phyloP scores from a whole-genome alignment of 2,113 vertebrate species.

The Phaetusa simplex region DNA sequence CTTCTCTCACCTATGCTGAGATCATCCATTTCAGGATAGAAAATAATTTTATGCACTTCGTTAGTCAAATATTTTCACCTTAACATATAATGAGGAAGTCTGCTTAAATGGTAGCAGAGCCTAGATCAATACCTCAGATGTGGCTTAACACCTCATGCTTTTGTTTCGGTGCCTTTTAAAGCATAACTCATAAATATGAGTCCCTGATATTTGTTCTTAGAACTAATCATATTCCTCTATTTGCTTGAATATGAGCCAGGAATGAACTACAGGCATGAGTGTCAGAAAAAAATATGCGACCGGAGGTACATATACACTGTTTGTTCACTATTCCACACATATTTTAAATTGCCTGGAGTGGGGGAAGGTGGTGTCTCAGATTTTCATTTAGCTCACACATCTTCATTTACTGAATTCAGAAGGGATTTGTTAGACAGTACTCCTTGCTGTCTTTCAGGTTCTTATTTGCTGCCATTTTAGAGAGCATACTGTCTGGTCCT shows the following conservation, averaged over 20 bases:
- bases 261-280: background rate
- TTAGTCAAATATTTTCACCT: background rate
- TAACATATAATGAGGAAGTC: background rate
- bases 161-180: background rate
- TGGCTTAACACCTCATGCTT: background rate
- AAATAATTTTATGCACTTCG: background rate
- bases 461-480: background rate
- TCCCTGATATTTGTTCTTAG: background rate
- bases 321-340: background rate
- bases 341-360: background rate
- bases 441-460: background rate
- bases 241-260: conserved; percentile 4
- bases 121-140: background rate
- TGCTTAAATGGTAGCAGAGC: background rate
- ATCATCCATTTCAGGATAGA: background rate
- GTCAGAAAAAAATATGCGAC: background rate
- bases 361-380: background rate
- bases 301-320: background rate
- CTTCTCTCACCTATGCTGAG: background rate
- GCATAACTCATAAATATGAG: background rate
- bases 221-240: background rate
- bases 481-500: background rate
- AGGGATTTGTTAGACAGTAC: background rate
- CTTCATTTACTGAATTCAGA: background rate
- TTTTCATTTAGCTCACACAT: background rate